phyloP scores from a whole-genome alignment of 2,113 vertebrate genomes.

The Nannospalax galili region DNA sequence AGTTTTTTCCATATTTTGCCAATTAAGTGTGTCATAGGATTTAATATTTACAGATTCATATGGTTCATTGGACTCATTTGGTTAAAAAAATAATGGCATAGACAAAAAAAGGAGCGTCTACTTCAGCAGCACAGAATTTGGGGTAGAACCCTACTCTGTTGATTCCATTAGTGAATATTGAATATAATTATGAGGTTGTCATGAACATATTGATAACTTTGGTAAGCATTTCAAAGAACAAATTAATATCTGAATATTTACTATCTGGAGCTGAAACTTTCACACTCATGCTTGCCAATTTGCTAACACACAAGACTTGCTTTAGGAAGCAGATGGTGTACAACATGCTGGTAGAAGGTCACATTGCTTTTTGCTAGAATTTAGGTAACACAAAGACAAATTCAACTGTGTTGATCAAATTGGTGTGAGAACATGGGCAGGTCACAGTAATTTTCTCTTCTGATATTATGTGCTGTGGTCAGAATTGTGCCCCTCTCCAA shows the following conservation, averaged over 20 bases:
- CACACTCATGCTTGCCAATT: conserved; percentile 55
- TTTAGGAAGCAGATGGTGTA: conserved; percentile 48
- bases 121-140: not conserved
- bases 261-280: conserved; percentile 65
- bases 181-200: conserved; percentile 50
- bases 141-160: conserved; percentile 19
- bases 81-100: conserved; percentile 42
- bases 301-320: conserved; percentile 26
- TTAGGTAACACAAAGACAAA: not conserved
- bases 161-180: conserved; percentile 64
- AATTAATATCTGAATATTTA: conserved; percentile 76
- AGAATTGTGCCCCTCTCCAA: not conserved
- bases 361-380: conserved; percentile 23
- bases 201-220: conserved; percentile 55
- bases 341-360: not conserved
- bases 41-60: conserved; percentile 56
- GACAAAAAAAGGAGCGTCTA: conserved; percentile 9
- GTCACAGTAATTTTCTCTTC: not conserved
- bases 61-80: conserved; percentile 44
- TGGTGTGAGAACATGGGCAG: not conserved
- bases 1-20: conserved; percentile 65
- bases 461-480: not conserved
- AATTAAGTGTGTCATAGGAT: conserved; percentile 62
- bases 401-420: not conserved
- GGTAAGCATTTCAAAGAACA: conserved; percentile 64